These are phyloP conservation scores for Boloria selene DNA, from an alignment of 2,888 invertebrate genomes.

Conservation along the genomic window DNA sequence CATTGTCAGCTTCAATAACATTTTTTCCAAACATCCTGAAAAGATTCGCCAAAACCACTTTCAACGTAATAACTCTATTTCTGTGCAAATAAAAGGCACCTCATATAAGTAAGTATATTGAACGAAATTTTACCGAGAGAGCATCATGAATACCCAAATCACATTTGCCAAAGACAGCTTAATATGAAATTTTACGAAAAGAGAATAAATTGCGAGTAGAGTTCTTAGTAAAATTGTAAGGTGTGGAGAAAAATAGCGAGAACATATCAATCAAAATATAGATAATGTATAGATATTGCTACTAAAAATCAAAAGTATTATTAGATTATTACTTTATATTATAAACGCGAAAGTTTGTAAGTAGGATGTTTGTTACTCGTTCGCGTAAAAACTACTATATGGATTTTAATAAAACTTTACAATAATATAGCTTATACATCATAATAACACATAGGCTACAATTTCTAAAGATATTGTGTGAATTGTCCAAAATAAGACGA, in stretches of 20 bases:
- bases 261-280: not conserved
- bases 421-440: too few species aligned
- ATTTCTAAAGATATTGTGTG: too few species aligned
- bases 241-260: not conserved
- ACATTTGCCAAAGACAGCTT: conserved; percentile 30
- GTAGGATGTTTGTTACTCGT: too few species aligned
- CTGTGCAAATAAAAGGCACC: conserved; percentile 35
- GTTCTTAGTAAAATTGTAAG: not conserved
- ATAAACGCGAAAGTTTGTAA: too few species aligned
- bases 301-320: not conserved
- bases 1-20: too few species aligned
- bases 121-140: conserved; percentile 48
- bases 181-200: not conserved
- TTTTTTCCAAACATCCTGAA: not conserved
- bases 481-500: too few species aligned
- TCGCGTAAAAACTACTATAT: too few species aligned
- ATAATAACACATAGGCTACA: too few species aligned
- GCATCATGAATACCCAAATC: conserved; percentile 50
- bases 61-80: conserved; percentile 29
- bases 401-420: too few species aligned
- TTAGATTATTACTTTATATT: too few species aligned
- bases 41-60: conserved; percentile 13
- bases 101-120: conserved; percentile 41
- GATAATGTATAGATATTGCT: not conserved
- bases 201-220: not conserved